These are phyloP conservation scores for Rhagium mordax DNA, from an alignment of 2,888 invertebrate genomes.

Conservation along the genomic window DNA sequence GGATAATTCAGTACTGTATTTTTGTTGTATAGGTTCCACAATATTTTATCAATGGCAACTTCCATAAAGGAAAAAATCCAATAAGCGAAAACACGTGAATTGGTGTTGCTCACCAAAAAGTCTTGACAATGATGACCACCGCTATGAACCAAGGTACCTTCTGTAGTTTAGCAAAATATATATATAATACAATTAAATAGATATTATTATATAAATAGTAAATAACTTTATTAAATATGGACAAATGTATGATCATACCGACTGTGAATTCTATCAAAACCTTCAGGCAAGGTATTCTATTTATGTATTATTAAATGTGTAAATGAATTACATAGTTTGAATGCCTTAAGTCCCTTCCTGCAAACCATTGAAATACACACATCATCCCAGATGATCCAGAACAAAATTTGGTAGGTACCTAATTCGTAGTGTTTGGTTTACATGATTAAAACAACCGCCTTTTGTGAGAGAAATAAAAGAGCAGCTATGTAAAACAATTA, in stretches of 20 bases:
- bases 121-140: slow-evolving; percentile 38
- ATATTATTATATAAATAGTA: slow-evolving; percentile 11
- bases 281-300: slow-evolving; percentile 13
- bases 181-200: no score
- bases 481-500: slow-evolving; percentile 20
- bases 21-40: slow-evolving; percentile 24
- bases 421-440: no score
- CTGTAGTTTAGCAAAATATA: slow-evolving; percentile 33
- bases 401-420: no score
- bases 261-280: slow-evolving; percentile 32
- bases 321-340: slow-evolving; percentile 30
- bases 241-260: slow-evolving; percentile 32
- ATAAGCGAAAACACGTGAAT: not conserved
- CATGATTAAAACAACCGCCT: not conserved
- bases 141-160: slow-evolving; percentile 45
- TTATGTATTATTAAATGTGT: slow-evolving; percentile 18
- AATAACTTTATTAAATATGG: slow-evolving; percentile 17
- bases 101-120: not conserved
- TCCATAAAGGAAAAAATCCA: slow-evolving; percentile 35
- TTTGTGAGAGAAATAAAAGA: not conserved
- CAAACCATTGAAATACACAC: no score
- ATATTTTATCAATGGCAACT: slow-evolving; percentile 23
- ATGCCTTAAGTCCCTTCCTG: no score
- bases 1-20: no score
- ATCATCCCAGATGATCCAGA: no score